Base-by-base conservation (phyloP, 2,888 invertebrate genomes). In the Hypercompe scribonia region DNA sequence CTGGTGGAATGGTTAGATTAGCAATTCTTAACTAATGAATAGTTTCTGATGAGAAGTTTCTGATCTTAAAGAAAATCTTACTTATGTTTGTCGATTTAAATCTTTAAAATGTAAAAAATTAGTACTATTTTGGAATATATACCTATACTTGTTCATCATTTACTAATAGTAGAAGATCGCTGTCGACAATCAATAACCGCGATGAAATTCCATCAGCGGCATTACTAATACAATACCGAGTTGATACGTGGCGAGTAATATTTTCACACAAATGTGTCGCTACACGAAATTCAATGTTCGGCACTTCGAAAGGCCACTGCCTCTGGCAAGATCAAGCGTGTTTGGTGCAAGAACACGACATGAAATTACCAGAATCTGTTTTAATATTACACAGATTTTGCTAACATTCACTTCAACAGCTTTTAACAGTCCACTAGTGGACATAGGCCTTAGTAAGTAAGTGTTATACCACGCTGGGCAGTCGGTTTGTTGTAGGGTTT, bases 271-370 rank as follows among this genome's bases (percentile, higher is more conserved):
- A 92, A 92, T 90, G 88, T 90, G 85, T 89, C 83, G 84, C 84
- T 84, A 88, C 86, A 91, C 86, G 87, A 90, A 90, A 92, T 92
- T 92, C 91, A 91, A 92, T 92, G 93, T 92, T 89, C 90, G 76
- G 72, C 77, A 84, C 74, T 78, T 70, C 36, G 84, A 88, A 86
- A 88, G 88, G 88, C 87, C 87, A 82, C 84, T 77, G 87, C 86
- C 89, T 87, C 81, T 80, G 83, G 87, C 83, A 80, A 82, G 87
- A 89, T 88, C 86, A 81, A 71, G 71, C 46, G 75, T 74, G 83
- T 66, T 75, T 75, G 80, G 86, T 82, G 81, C 84, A 79, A 87
- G 88, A 84, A 39, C 33, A 73, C 11, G 61, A n/a, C 50, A 31
- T 21, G 11, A 24, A 24, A 39, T 39, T 36, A 28, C 10, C n/a